Percentiles rank a stretch among this genome's conserved stretches.
Evolutionary conservation across 2,888 invertebrate species (phyloP).

Genomic region (Cosmopolites sordidus): DNA sequence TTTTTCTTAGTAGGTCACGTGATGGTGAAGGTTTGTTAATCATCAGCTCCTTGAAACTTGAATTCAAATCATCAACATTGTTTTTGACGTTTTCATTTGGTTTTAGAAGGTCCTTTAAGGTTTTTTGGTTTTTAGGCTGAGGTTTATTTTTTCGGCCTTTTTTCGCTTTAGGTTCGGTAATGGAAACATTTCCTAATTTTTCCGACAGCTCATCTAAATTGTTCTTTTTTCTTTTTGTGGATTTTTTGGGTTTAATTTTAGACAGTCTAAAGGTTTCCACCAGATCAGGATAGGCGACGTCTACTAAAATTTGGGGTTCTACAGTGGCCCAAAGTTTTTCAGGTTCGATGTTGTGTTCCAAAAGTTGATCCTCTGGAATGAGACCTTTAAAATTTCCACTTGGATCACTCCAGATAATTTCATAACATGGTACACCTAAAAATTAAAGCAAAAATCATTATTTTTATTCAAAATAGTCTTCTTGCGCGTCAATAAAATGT

Average conservation of each 20-base stretch:
- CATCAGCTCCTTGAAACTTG: slow-evolving; percentile 24
- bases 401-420: slow-evolving; percentile 66
- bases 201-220: slow-evolving; percentile 16
- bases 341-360: slow-evolving; percentile 46
- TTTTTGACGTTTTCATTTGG: slow-evolving; percentile 13
- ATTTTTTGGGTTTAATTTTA: slow-evolving; percentile 47
- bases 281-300: slow-evolving; percentile 59
- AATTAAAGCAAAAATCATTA: too few species aligned
- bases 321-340: slow-evolving; percentile 60
- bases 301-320: slow-evolving; percentile 64
- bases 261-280: slow-evolving; percentile 56
- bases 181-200: slow-evolving; percentile 19
- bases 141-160: slow-evolving; percentile 35
- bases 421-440: slow-evolving; percentile 63
- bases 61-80: slow-evolving; percentile 18
- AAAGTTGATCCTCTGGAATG: slow-evolving; percentile 58
- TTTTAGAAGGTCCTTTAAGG: slow-evolving; percentile 1
- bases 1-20: not conserved
- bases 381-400: slow-evolving; percentile 55
- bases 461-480: too few species aligned
- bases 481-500: too few species aligned
- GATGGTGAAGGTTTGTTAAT: slow-evolving; percentile 3
- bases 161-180: slow-evolving; percentile 26
- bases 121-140: slow-evolving; percentile 26
- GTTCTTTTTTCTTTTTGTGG: slow-evolving; percentile 8